A percentile compares a stretch with the other conserved stretches of the same genome.
These are phyloP conservation scores for Pecten maximus DNA, from an alignment of 2,888 invertebrate genomes.

Conservation along the genomic window DNA sequence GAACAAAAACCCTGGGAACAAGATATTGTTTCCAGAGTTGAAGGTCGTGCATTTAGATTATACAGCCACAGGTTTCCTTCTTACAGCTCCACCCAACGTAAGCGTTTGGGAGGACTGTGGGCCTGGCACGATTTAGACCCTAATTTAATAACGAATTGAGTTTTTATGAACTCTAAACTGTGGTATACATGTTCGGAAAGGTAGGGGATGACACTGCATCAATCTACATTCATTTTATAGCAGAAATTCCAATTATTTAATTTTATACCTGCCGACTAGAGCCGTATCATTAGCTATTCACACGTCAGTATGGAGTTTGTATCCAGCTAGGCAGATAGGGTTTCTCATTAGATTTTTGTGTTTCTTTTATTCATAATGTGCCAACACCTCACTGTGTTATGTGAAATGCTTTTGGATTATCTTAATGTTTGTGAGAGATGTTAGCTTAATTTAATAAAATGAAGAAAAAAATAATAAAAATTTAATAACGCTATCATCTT, in stretches of 20 bases:
- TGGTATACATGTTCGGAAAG: background rate
- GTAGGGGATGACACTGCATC: background rate
- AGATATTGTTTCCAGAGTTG: background rate
- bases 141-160: background rate
- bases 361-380: background rate
- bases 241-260: background rate
- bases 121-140: conserved; percentile 20
- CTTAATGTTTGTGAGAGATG: background rate
- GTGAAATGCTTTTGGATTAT: background rate
- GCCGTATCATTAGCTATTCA: background rate
- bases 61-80: background rate
- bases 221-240: background rate
- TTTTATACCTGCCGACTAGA: background rate
- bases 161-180: background rate
- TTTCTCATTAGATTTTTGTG: background rate
- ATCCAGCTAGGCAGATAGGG: background rate
- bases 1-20: background rate
- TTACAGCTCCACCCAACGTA: background rate
- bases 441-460: background rate
- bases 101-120: background rate
- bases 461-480: too few relatives aligned
- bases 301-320: background rate
- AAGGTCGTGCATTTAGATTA: background rate
- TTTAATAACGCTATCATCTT: too few relatives aligned
- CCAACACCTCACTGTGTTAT: background rate